Evolutionary conservation across 2,113 vertebrate species (phyloP).

Genomic region (Calcarius ornatus): DNA sequence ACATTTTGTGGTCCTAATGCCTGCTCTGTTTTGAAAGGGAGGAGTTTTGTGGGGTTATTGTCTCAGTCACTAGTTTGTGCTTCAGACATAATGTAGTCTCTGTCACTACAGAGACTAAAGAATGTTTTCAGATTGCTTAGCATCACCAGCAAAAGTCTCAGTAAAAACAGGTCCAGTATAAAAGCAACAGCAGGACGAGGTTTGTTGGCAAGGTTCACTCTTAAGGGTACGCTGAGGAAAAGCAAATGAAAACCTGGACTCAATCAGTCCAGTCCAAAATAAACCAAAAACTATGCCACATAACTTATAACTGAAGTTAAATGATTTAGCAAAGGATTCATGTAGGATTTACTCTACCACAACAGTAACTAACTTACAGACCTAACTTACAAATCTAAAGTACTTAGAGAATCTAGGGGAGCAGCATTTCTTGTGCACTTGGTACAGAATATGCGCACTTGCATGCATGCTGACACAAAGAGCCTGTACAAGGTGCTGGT

Average conservation of each 20-base stretch:
- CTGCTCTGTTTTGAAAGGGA: background rate
- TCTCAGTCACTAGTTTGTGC: background rate
- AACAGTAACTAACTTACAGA: background rate
- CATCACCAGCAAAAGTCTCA: background rate
- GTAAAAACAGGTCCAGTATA: background rate
- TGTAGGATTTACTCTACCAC: background rate
- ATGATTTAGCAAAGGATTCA: background rate
- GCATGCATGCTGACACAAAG: background rate
- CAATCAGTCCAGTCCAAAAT: background rate
- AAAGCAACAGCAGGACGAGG: background rate
- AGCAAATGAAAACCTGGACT: background rate
- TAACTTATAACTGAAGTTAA: background rate
- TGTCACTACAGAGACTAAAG: background rate
- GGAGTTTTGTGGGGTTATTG: background rate
- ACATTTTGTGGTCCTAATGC: background rate
- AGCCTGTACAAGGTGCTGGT: background rate
- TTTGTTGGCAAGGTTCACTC: background rate
- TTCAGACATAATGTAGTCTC: background rate
- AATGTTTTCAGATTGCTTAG: background rate
- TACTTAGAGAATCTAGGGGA: too few species aligned
- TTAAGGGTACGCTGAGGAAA: background rate
- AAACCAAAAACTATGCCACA: background rate
- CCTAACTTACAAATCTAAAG: background rate
- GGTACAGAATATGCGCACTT: background rate
- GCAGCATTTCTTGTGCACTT: background rate